Evolutionary conservation across 2,797 vertebrate species (phyloP).

Genomic region (Channa striata): DNA sequence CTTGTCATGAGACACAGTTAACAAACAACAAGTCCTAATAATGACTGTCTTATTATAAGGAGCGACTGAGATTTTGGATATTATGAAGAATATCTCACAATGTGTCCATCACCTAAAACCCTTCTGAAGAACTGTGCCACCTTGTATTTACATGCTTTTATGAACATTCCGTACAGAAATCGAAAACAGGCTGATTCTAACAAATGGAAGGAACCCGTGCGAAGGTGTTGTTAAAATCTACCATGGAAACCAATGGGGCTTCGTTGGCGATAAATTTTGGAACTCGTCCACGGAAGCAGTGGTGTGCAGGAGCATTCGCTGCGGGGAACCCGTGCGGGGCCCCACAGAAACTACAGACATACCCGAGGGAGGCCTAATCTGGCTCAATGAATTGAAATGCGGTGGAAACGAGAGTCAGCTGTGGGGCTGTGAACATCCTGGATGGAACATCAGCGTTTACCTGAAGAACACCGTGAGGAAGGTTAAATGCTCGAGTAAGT

Average conservation of each 20-base stretch:
- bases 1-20: too few species aligned
- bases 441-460: rapidly evolving
- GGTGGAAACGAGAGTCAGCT: rapidly evolving
- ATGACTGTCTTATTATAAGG: too few species aligned
- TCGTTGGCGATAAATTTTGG: conserved; percentile 63
- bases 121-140: neutral
- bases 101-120: neutral
- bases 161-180: neutral
- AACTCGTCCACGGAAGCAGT: rapidly evolving
- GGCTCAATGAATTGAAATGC: conserved; percentile 69
- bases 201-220: conserved; percentile 35
- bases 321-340: rapidly evolving
- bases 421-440: neutral
- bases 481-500: conserved; percentile 71
- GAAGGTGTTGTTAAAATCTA: conserved; percentile 66
- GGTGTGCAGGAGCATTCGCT: conserved; percentile 69
- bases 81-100: neutral
- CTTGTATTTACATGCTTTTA: neutral
- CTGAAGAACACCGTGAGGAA: rapidly evolving
- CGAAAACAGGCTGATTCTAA: conserved; percentile 42
- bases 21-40: too few species aligned
- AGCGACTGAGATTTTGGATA: too few species aligned
- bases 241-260: rapidly evolving
- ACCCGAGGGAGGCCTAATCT: rapidly evolving
- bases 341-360: rapidly evolving